Percentiles rank a stretch among this genome's conserved stretches.
Evolutionary conservation across 1,140 invertebrate genomes (phyloP).

Genomic region (Trachymyrmex septentrionalis): DNA sequence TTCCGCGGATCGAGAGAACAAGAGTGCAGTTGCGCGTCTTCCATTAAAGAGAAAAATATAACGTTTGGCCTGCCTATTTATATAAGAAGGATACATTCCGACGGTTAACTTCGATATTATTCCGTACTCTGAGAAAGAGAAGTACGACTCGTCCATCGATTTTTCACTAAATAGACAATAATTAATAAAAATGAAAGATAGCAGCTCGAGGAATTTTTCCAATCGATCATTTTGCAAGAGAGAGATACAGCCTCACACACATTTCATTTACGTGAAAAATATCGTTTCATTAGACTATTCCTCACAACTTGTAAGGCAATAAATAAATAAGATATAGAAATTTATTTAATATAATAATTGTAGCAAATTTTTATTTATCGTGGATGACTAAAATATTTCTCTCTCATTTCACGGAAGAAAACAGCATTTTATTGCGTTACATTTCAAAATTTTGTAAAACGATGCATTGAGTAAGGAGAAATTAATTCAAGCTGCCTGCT

Average conservation of each 20-base stretch:
- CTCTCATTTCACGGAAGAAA: neutral
- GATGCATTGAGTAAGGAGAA: constrained; percentile 49
- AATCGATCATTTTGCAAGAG: constrained; percentile 10
- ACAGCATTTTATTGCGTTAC: constrained; percentile 29
- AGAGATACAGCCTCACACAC: neutral
- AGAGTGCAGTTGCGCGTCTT: constrained; percentile 35
- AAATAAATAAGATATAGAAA: neutral
- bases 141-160: neutral
- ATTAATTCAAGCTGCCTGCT: constrained; percentile 53
- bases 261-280: neutral
- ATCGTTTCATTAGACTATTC: neutral
- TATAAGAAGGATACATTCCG: neutral
- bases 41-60: constrained; percentile 56
- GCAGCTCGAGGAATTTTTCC: neutral
- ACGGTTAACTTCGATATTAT: neutral
- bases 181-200: constrained; percentile 11
- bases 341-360: neutral
- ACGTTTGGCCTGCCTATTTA: neutral
- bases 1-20: neutral
- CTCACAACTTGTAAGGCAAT: neutral
- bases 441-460: constrained; percentile 42
- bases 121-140: neutral
- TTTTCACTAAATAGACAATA: neutral
- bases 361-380: neutral
- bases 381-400: constrained; percentile 2